A percentile compares a stretch with the other conserved stretches of the same genome.
These are phyloP conservation scores for Eidolon dupreanum DNA, from an alignment of 2,797 vertebrate species.

Conservation along the genomic window DNA sequence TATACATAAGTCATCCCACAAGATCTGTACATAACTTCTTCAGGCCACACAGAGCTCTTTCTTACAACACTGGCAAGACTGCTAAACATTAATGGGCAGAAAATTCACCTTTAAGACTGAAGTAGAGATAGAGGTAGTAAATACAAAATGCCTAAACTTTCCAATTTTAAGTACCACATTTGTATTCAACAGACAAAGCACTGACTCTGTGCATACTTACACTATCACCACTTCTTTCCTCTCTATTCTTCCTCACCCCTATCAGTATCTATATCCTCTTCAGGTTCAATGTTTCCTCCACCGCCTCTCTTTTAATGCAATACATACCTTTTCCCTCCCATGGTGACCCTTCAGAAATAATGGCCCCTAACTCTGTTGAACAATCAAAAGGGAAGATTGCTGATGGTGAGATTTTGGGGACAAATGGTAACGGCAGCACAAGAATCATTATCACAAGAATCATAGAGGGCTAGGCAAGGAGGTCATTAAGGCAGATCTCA, in stretches of 20 bases:
- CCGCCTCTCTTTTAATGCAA: not conserved
- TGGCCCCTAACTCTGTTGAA: not conserved
- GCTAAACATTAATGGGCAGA: not conserved
- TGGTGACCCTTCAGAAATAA: not conserved
- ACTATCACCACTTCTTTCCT: not conserved
- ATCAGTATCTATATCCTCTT: not conserved
- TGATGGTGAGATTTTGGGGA: not conserved
- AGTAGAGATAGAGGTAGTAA: not conserved
- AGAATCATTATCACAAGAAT: not conserved
- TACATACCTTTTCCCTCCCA: rapidly evolving
- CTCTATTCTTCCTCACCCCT: not conserved
- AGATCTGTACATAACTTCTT: not conserved
- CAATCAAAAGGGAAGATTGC: not conserved
- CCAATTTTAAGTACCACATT: not conserved
- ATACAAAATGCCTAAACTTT: not conserved
- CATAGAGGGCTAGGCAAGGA: not conserved
- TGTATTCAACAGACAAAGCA: not conserved
- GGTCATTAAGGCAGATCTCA: not conserved
- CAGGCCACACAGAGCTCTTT: not conserved
- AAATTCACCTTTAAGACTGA: constrained; percentile 3
- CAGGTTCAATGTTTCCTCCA: not conserved
- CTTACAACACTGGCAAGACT: not conserved
- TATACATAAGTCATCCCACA: not conserved
- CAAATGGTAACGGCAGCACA: not conserved
- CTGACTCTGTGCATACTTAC: not conserved